Evolutionary conservation across 2,888 invertebrate genomes (phyloP), one percentile per base, ranked within the genome.

Genomic region (Drosophila recens): DNA sequence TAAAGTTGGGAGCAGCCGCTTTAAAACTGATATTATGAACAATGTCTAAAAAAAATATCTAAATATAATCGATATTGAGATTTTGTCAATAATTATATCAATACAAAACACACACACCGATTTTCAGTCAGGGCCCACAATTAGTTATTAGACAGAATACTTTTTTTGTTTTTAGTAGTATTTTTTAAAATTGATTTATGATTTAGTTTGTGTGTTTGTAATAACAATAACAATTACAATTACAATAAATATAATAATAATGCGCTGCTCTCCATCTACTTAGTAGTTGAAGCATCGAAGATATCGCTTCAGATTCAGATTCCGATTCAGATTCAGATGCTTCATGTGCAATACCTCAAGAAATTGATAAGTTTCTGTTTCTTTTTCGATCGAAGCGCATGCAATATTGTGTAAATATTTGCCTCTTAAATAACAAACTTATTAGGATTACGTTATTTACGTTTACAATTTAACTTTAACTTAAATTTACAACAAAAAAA

Each of bases 311-410:
- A 20, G 20, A 20, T 17, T 17, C 17, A 20, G 20, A 20, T 20
- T n/a, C n/a, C 72, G 84, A 67, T 82, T 20, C 20, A 20, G 20
- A 20, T 17, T 17, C 17, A 20, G 20, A 20, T 20, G 87, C 87
- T 80, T 83, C 83, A 69, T 83, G 84, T 84, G 84, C 84, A 84
- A 84, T 84, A 84, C 86, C 84, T 84, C 83, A 87, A 82, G 53
- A 61, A 56, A 53, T 48, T 72, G 52, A 54, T 67, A 69, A 27
- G 5, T 5, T 27, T 27, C 27, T 5, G 5, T 27, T 65, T 40
- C 20, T 66, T 64, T 65, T 72, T 59, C 40, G 23, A 66, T 59
- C 40, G 23, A 66, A 54, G 72, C 38, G 65, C 67, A 75, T 65
- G 68, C 65, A 72, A 67, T 72, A 64, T 69, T 75, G 38, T 75